Evolutionary conservation across 2,888 invertebrate species (phyloP).

Genomic region (Agapostemon virescens): DNA sequence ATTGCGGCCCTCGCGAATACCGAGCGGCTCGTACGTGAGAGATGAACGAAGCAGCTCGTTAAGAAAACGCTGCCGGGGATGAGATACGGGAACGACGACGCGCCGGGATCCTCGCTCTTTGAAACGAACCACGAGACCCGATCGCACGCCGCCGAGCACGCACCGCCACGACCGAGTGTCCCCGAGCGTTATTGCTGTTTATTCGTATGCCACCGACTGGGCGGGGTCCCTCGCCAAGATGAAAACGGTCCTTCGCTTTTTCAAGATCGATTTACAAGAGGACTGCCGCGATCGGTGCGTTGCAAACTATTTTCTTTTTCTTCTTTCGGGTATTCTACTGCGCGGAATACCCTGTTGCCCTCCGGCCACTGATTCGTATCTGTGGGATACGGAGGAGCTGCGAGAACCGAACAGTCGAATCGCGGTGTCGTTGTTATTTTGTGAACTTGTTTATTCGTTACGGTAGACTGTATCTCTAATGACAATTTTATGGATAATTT

Average conservation of each 20-base stretch:
- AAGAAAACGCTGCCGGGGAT: slow-evolving; percentile 33
- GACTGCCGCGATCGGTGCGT: no score
- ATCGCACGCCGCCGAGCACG: slow-evolving; percentile 10
- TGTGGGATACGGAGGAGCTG: no score
- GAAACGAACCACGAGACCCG: neutral
- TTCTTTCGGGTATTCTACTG: no score
- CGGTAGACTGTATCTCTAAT: no score
- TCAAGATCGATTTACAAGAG: neutral
- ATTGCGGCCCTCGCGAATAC: slow-evolving; percentile 59
- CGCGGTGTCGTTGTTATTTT: no score
- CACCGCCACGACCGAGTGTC: neutral
- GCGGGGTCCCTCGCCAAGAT: neutral
- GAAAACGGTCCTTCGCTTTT: neutral
- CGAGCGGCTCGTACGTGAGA: slow-evolving; percentile 41
- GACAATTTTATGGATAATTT: no score
- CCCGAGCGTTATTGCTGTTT: slow-evolving; percentile 2
- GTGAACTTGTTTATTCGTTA: no score
- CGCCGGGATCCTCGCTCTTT: slow-evolving; percentile 13
- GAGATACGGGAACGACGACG: neutral
- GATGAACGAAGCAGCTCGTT: slow-evolving; percentile 47
- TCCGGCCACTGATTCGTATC: no score
- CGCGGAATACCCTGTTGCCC: no score
- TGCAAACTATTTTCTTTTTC: no score
- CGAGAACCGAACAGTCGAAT: no score
- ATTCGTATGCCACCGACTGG: neutral